A percentile compares a stretch with the other conserved stretches of the same genome.
These are phyloP conservation scores for Gymnocheta viridis DNA, from an alignment of 2,888 invertebrate genomes.

Conservation along the genomic window DNA sequence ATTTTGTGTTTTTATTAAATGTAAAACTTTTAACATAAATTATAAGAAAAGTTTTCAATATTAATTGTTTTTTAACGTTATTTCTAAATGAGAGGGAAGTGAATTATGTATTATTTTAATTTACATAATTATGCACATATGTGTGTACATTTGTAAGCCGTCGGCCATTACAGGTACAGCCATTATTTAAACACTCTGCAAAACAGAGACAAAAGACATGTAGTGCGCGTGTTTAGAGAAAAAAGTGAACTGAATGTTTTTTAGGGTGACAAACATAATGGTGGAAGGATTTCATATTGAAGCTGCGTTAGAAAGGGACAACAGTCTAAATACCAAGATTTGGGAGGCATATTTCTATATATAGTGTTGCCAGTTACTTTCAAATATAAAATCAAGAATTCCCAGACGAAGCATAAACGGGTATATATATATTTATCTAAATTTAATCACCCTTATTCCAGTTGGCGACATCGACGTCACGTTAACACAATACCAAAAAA, in stretches of 20 bases:
- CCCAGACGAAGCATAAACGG: no score
- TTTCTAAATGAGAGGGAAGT: background rate
- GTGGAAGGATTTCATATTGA: background rate
- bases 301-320: constrained; percentile 22
- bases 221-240: background rate
- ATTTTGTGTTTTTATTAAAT: no score
- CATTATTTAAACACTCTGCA: background rate
- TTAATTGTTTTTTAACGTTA: no score
- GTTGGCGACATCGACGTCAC: no score
- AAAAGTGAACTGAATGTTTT: background rate
- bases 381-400: background rate
- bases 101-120: no score
- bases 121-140: no score
- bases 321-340: no score
- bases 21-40: no score
- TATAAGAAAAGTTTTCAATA: no score
- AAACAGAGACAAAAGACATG: constrained; percentile 22
- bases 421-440: no score
- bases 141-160: background rate
- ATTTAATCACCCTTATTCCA: no score
- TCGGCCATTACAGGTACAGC: constrained; percentile 35
- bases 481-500: no score
- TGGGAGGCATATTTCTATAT: background rate
- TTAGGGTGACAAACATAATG: constrained; percentile 15
- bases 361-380: background rate